Evolutionary conservation across 2,888 invertebrate genomes (phyloP).

Genomic region (Antitype chi): DNA sequence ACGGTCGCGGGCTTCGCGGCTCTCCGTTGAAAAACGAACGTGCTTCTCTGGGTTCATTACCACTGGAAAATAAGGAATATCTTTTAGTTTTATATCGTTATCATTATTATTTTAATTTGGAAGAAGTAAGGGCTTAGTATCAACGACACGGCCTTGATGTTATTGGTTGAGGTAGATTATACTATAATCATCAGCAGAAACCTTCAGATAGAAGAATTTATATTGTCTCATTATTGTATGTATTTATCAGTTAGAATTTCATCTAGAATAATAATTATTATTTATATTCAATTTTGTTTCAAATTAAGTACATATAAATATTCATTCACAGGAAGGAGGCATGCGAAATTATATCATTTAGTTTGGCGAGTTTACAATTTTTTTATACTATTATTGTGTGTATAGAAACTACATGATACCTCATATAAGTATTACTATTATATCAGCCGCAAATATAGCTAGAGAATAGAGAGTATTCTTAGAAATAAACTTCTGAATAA

Average conservation of each 20-base stretch:
- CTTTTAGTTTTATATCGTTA: background rate
- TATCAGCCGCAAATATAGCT: too few species aligned
- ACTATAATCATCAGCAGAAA: background rate
- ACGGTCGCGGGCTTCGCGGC: constrained; percentile 92
- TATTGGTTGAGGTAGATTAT: background rate
- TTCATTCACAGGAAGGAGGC: too few species aligned
- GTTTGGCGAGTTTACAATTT: too few species aligned
- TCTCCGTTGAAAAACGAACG: constrained; percentile 91
- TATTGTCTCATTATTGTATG: background rate
- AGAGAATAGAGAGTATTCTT: too few species aligned
- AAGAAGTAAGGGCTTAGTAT: too few species aligned
- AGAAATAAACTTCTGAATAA: too few species aligned
- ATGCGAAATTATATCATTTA: too few species aligned
- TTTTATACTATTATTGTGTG: background rate
- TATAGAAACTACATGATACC: too few species aligned
- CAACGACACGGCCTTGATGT: too few species aligned
- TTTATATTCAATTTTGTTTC: background rate
- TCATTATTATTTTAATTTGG: too few species aligned
- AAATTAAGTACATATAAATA: too few species aligned
- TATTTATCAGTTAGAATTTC: background rate
- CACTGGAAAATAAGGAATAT: constrained; percentile 79
- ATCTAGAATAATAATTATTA: background rate
- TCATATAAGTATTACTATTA: too few species aligned
- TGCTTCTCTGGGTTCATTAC: constrained; percentile 94
- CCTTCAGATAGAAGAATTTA: background rate